Base-by-base conservation (phyloP, 2,113 vertebrate genomes). In the Chauna torquata region DNA sequence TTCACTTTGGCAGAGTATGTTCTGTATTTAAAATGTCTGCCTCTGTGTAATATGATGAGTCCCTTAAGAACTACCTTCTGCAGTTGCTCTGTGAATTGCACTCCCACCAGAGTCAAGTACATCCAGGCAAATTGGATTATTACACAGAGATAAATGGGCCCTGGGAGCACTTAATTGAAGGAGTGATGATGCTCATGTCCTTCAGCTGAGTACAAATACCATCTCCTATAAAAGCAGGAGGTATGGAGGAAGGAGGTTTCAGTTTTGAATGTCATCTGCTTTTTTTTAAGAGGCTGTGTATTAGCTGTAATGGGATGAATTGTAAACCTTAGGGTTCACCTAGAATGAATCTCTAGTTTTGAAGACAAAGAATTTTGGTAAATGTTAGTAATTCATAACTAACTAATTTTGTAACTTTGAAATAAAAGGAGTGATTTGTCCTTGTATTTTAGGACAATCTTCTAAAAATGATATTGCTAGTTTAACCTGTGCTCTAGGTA, bases 101-200 rank as follows among this genome's bases (percentile, higher is more conserved):
- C 74, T 96, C 82, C 93, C 58, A 47, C 40, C 90, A 79, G 90
- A 94, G 80, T 79, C 77, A 87, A 92, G 62, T n/a, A 90, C 54
- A 79, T 82, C 49, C 76, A 80, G 92, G 80, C 52, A 96, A 96
- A 93, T 49, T 89, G 72, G 77, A 89, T 94, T 76, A 82, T 92
- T 94, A 96, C 59, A 87, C 88, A 49, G 55, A 96, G 92, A 95
- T 95, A 95, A 96, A 96, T 83, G 75, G 89, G 75, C 62, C 82
- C 45, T 70, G 78, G 80, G 84, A 97, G 82, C 85, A 95, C 88
- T 94, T 96, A 83, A 89, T 38, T 89, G 75, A 65, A 90, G 61
- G 15, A 93, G 65, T 4, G 10, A 5, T 70, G 74, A 61, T 88
- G 64, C 30, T 95, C 7, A 0, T 90, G 94, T 84, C 82, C 88